phyloP scores from a whole-genome alignment of 2,797 vertebrate genomes.

The Tokudaia tokunoshimensis region DNA sequence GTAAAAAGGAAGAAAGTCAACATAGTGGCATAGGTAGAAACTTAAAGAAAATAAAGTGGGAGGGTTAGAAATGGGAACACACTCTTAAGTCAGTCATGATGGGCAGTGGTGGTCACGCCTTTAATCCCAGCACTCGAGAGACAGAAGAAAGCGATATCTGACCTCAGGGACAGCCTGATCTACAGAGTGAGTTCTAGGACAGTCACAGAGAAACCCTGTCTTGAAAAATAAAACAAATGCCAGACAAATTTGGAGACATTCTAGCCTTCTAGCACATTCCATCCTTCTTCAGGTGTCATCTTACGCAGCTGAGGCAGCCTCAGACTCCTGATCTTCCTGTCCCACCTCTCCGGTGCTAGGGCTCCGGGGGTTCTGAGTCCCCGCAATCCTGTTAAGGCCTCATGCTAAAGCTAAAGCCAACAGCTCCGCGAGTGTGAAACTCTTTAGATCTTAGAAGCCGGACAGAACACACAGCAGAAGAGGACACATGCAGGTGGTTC shows the following conservation, averaged over 20 bases:
- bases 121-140: no score
- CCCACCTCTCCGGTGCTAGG: background rate
- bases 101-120: no score
- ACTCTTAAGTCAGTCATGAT: background rate
- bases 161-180: no score
- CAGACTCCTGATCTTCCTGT: background rate
- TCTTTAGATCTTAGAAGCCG: background rate
- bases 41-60: background rate
- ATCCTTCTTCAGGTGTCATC: background rate
- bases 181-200: no score
- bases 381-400: background rate
- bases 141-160: no score
- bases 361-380: background rate
- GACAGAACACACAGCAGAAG: background rate
- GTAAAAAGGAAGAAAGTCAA: constrained; percentile 15
- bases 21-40: background rate
- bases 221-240: background rate
- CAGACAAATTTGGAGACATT: background rate
- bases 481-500: background rate
- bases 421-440: background rate
- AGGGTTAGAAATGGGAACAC: background rate
- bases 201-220: no score
- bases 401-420: background rate
- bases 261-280: background rate
- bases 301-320: background rate